A percentile compares a stretch with the other conserved stretches of the same genome.
phyloP scores from a whole-genome alignment of 2,797 vertebrate genomes.

The Poecilia picta region DNA sequence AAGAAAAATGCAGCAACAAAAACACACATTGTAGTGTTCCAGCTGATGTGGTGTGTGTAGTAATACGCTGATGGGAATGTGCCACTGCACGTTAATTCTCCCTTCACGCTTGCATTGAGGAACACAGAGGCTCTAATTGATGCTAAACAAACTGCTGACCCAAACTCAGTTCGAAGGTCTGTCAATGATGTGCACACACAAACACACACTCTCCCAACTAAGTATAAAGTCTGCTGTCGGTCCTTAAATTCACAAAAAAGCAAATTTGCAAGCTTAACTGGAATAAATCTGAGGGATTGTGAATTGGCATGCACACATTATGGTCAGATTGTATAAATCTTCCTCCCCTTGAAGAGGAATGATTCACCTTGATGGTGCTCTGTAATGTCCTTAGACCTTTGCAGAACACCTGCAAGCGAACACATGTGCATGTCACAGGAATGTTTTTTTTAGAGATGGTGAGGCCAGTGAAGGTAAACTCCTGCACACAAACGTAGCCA shows the following conservation, averaged over 20 bases:
- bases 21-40: slow-evolving; percentile 55
- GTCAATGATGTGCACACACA: slow-evolving; percentile 69
- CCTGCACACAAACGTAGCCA: slow-evolving; percentile 44
- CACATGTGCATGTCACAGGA: slow-evolving; percentile 19
- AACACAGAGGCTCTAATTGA: slow-evolving; percentile 92
- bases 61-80: slow-evolving; percentile 89
- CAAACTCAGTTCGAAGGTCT: slow-evolving; percentile 82
- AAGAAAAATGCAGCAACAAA: slow-evolving; percentile 5
- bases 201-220: slow-evolving; percentile 61
- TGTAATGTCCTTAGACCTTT: slow-evolving; percentile 60
- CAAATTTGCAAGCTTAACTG: slow-evolving; percentile 20
- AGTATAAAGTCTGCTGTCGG: slow-evolving; percentile 44
- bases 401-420: slow-evolving; percentile 38
- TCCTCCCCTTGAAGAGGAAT: slow-evolving; percentile 28
- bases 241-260: slow-evolving; percentile 37
- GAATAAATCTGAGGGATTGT: slow-evolving; percentile 34
- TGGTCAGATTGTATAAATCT: slow-evolving; percentile 38
- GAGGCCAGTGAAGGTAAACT: slow-evolving; percentile 62
- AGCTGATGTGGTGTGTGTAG: slow-evolving; percentile 75
- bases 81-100: slow-evolving; percentile 91
- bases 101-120: slow-evolving; percentile 91
- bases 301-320: slow-evolving; percentile 17
- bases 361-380: slow-evolving; percentile 35
- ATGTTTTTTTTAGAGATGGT: slow-evolving; percentile 30
- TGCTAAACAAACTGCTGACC: slow-evolving; percentile 86